Conservation (phyloP, 2,113 vertebrate genomes). For the Galeopterus variegatus region DNA sequence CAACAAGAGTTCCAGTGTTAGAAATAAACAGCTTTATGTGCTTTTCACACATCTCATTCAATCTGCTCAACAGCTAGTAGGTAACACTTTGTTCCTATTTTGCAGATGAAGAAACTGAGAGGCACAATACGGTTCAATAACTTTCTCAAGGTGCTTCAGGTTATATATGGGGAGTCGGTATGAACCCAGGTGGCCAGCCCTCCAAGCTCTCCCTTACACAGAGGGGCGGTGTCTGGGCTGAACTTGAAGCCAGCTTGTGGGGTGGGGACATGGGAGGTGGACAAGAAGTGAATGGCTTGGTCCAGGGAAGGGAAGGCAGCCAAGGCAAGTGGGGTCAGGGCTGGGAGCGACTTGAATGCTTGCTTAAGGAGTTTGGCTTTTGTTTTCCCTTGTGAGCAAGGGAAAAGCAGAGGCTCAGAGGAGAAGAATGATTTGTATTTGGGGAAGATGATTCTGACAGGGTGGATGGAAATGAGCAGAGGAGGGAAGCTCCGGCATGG, state of each 20-base stretch:
- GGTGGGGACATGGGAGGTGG: not conserved
- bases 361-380: not conserved
- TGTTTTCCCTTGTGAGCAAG: not conserved
- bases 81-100: not conserved
- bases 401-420: not conserved
- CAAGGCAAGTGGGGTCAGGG: not conserved
- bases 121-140: not conserved
- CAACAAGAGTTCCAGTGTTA: accelerated
- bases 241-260: not conserved
- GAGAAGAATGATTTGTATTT: not conserved
- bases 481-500: not conserved
- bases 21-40: not conserved
- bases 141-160: not conserved
- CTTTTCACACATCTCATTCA: not conserved
- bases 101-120: slow-evolving; percentile 23
- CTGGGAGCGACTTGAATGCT: not conserved
- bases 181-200: not conserved
- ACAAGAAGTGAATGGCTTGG: not conserved
- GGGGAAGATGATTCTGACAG: not conserved
- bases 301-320: not conserved
- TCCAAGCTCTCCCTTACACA: not conserved
- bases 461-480: not conserved
- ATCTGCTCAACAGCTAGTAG: not conserved
- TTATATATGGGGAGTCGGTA: accelerated
- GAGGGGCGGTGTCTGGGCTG: not conserved